Conservation (phyloP, 2,888 invertebrate genomes). For the Clistopyga incitator region DNA sequence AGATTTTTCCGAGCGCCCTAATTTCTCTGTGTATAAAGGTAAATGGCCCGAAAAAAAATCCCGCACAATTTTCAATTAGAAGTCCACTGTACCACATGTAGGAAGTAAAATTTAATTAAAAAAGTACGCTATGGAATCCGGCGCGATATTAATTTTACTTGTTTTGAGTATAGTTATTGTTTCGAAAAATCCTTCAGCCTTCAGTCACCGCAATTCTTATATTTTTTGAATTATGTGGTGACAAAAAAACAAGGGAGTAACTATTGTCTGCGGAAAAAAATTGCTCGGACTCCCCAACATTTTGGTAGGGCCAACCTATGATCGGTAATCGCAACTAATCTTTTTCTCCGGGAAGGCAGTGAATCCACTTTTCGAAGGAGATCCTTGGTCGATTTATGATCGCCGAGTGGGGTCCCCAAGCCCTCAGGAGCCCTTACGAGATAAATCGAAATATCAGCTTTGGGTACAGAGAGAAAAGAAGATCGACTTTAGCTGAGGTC, state of each 20-base stretch:
- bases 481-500: conserved; percentile 18
- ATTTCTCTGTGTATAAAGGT: no score
- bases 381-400: conserved; percentile 24
- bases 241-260: background rate
- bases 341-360: background rate
- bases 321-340: background rate
- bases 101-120: background rate
- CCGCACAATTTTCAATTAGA: no score
- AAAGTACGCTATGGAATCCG: background rate
- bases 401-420: background rate
- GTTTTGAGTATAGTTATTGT: background rate
- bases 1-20: no score
- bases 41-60: no score
- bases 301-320: background rate
- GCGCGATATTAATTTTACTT: background rate
- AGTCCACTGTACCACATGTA: no score
- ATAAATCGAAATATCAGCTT: conserved; percentile 20
- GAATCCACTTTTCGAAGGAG: background rate
- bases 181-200: background rate
- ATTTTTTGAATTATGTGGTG: no score
- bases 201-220: no score
- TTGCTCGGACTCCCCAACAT: background rate
- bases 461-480: background rate
- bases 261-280: background rate
- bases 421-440: background rate